Percentiles rank a stretch among this genome's conserved stretches.
phyloP scores from a whole-genome alignment of 2,113 vertebrate genomes.

The Marcusenius ussheri region DNA sequence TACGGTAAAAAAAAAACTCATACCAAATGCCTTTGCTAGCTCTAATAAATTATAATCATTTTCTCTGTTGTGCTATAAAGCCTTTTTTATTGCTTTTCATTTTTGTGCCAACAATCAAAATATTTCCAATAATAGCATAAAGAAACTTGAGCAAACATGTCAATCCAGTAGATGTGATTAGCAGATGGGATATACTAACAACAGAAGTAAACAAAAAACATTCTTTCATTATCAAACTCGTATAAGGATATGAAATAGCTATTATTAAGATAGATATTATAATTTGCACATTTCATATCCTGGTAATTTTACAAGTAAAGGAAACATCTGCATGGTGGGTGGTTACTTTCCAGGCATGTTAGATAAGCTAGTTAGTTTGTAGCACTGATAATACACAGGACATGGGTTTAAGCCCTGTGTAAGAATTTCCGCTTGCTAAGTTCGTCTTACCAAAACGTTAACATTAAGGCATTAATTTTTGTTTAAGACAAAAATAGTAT shows the following conservation, averaged over 20 bases:
- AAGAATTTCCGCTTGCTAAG: neutral
- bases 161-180: neutral
- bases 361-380: neutral
- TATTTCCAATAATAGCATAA: neutral
- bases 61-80: neutral
- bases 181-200: neutral
- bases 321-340: neutral
- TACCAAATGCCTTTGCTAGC: neutral
- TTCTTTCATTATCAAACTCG: neutral
- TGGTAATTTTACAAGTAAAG: neutral
- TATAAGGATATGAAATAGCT: neutral
- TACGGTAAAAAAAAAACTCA: neutral
- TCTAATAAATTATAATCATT: neutral
- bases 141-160: neutral
- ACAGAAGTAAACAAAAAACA: neutral
- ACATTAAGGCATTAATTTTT: neutral
- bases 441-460: neutral
- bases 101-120: neutral
- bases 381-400: neutral
- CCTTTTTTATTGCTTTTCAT: neutral
- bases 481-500: neutral
- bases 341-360: neutral
- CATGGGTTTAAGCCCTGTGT: neutral
- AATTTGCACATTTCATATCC: neutral
- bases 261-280: neutral